Base-by-base conservation (phyloP, 2,797 vertebrate genomes). In the Gallinago nigripennis region DNA sequence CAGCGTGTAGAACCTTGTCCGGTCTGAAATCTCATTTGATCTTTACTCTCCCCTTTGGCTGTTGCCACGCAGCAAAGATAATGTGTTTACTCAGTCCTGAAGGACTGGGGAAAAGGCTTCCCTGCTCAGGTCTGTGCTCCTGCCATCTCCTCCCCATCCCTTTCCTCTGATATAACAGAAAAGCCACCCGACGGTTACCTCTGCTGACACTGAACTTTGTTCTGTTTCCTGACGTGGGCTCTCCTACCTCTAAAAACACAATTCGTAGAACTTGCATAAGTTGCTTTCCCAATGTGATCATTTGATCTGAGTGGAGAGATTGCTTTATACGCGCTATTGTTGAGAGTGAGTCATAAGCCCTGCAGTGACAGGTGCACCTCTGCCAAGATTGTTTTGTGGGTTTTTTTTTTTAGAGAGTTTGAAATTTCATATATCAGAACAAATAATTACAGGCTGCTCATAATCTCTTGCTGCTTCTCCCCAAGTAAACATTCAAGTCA, bases 261-360 rank as follows among this genome's bases (percentile, higher is more conserved):
- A 18, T 68, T 80, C 2, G 1, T 45, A 45, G 64, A 85, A 77
- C 69, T 96, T 96, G 31, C 93, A 91, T 86, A 86, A 96, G 79
- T 65, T 88, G 66, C 33, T 96, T 96, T 92, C 93, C 63, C 73
- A 83, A 72, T 7, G 61, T 16, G 53, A 60, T 88, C 25, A 11
- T 81, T 94, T 90, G 85, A 92, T 95, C 79, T 1, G 5, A 25
- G 69, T 0, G 16, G 27, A 61, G 78, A 76, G 94, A 65, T 90
- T 56, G 31, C 43, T 51, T 27, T 88, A 50, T 48, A 4, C 11
- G 1, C 0, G 0, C 15, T 45, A 2, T 31, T 86, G 88, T 72
- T 56, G 64, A 43, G 92, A 27, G 46, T 92, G 95, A 95, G 77
- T 95, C 95, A 94, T 7, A 5, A 65, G 77, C 80, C 63, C 88